These are phyloP conservation scores for Sylvia borin DNA, from an alignment of 2,797 vertebrate species.

Conservation along the genomic window DNA sequence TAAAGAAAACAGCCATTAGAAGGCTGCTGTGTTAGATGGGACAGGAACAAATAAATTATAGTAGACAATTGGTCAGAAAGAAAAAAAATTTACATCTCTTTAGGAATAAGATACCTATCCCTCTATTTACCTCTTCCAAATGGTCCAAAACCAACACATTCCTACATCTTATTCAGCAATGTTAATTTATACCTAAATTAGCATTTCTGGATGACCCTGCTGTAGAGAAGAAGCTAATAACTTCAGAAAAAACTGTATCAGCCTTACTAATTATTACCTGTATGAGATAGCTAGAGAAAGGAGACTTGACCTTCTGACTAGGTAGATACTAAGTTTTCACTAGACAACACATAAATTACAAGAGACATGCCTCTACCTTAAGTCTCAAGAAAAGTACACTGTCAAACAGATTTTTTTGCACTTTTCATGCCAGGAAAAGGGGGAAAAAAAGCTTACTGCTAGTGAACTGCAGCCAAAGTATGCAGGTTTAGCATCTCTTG, in stretches of 20 bases:
- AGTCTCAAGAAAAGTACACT: background rate
- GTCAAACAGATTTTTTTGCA: background rate
- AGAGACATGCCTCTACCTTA: background rate
- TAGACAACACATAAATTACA: background rate
- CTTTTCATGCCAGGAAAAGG: background rate
- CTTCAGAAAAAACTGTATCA: background rate
- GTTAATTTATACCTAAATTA: background rate
- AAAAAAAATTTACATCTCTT: background rate
- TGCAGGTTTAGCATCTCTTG: background rate
- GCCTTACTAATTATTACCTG: background rate
- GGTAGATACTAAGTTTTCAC: background rate
- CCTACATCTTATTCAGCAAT: background rate
- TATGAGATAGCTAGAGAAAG: background rate
- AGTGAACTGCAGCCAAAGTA: background rate
- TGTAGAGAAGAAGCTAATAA: background rate
- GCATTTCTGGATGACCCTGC: background rate
- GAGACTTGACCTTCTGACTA: background rate
- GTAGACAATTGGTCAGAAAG: background rate
- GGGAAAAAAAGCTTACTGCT: background rate
- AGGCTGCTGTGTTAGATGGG: background rate
- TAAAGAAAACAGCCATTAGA: background rate
- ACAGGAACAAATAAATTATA: background rate
- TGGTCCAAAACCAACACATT: background rate
- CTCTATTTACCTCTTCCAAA: background rate
- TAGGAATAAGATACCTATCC: background rate